Conservation (phyloP, 2,888 invertebrate species). For the Eilema griseolum region DNA sequence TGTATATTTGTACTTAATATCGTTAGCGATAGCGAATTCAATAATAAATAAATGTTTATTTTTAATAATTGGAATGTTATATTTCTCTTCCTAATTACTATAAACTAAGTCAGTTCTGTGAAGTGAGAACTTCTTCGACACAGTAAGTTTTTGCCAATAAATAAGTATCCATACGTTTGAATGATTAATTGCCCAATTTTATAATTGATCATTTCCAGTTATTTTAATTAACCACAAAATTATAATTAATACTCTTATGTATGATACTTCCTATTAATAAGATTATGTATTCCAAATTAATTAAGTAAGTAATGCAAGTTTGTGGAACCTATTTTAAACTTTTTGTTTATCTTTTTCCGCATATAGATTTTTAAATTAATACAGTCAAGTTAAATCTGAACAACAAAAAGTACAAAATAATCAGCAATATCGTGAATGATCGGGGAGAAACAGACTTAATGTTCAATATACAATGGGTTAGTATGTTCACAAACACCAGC, state of each 20-base stretch:
- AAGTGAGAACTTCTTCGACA: too few species aligned
- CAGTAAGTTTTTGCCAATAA: background rate
- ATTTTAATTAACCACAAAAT: background rate
- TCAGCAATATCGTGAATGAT: slow-evolving; percentile 50
- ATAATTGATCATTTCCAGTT: background rate
- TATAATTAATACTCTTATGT: background rate
- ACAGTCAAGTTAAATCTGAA: slow-evolving; percentile 28
- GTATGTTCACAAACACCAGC: slow-evolving; percentile 54
- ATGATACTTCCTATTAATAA: background rate
- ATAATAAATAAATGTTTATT: background rate
- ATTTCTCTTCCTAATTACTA: background rate
- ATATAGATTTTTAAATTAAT: slow-evolving; percentile 31
- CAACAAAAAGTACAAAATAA: slow-evolving; percentile 41
- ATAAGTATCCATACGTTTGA: background rate
- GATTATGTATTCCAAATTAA: background rate
- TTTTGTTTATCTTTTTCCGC: slow-evolving; percentile 5
- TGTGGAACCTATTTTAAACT: slow-evolving; percentile 7
- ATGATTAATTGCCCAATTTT: background rate
- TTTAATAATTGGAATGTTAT: background rate
- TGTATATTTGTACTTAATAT: background rate
- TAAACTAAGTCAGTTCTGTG: too few species aligned
- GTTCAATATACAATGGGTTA: slow-evolving; percentile 53
- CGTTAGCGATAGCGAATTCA: background rate
- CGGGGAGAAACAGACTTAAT: slow-evolving; percentile 41
- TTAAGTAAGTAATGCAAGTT: background rate